Evolutionary conservation across 1,140 invertebrate species (phyloP).

Genomic region (Lucilia sericata): DNA sequence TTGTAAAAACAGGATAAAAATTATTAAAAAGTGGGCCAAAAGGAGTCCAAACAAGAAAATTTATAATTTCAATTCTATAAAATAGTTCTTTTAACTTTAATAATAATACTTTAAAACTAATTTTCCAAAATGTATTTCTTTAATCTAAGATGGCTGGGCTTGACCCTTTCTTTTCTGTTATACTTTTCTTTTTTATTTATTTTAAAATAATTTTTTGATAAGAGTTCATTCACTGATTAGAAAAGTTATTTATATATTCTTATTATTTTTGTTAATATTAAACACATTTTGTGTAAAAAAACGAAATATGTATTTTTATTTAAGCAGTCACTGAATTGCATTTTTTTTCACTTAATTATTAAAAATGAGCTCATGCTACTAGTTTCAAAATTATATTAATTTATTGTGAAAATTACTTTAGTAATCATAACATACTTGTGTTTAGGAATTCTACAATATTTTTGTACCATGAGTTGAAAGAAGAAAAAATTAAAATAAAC

Average conservation of each 20-base stretch:
- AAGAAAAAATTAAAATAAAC: constrained; percentile 15
- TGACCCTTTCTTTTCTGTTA: constrained; percentile 20
- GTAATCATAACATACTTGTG: constrained; percentile 17
- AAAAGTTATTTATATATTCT: background rate
- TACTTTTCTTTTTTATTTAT: background rate
- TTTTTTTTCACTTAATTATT: constrained; percentile 8
- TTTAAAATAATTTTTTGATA: constrained; percentile 29
- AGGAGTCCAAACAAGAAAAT: too few species aligned
- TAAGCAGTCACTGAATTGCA: background rate
- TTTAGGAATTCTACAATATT: background rate
- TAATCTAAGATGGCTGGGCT: background rate
- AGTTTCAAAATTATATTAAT: constrained; percentile 13
- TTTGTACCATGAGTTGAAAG: constrained; percentile 16
- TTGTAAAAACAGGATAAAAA: too few species aligned
- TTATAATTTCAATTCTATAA: too few species aligned
- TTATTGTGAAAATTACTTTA: constrained; percentile 32
- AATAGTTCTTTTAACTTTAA: too few species aligned
- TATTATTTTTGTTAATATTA: background rate
- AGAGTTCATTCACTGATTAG: constrained; percentile 44
- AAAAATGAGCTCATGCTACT: constrained; percentile 16
- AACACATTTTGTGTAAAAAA: background rate
- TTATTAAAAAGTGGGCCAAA: too few species aligned
- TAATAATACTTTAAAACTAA: too few species aligned
- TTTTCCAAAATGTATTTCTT: background rate
- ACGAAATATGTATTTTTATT: background rate